phyloP scores from a whole-genome alignment of 2,113 vertebrate genomes.

The Limnothrissa miodon region DNA sequence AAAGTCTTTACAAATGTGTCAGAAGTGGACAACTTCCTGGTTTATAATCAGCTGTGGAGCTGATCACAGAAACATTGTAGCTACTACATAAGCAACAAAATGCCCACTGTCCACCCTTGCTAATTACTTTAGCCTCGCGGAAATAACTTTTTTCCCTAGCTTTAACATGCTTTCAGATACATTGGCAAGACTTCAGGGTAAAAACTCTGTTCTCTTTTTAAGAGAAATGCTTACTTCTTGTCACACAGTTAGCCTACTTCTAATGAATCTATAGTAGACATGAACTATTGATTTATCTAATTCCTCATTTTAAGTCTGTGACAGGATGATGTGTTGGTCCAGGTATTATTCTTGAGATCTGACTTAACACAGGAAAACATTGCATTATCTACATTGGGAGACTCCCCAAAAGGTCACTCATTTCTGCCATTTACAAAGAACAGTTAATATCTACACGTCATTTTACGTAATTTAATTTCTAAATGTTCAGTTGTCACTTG shows the following conservation, averaged over 20 bases:
- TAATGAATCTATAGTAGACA: not conserved
- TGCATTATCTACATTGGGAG: constrained; percentile 36
- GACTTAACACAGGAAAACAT: constrained; percentile 26
- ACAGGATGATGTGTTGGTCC: constrained; percentile 29
- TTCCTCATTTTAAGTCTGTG: constrained; percentile 41
- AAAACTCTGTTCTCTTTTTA: too few species aligned
- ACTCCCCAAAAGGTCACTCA: constrained; percentile 35
- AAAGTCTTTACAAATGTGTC: not conserved
- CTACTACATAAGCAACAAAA: not conserved
- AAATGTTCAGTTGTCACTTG: not conserved
- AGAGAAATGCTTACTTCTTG: too few species aligned
- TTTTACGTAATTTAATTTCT: constrained; percentile 27
- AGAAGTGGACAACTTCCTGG: constrained; percentile 35
- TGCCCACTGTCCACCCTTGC: not conserved
- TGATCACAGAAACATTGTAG: not conserved
- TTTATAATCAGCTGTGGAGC: constrained; percentile 17
- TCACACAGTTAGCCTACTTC: not conserved
- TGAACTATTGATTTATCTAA: constrained; percentile 38
- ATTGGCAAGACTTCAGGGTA: not conserved
- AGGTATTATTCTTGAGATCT: constrained; percentile 36
- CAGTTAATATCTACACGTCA: constrained; percentile 41
- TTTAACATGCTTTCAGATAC: not conserved
- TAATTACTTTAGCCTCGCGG: too few species aligned
- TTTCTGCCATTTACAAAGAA: constrained; percentile 30
- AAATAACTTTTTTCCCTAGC: not conserved